Evolutionary conservation across 2,113 vertebrate genomes (phyloP).

Genomic region (Myrmophylax atrothorax): DNA sequence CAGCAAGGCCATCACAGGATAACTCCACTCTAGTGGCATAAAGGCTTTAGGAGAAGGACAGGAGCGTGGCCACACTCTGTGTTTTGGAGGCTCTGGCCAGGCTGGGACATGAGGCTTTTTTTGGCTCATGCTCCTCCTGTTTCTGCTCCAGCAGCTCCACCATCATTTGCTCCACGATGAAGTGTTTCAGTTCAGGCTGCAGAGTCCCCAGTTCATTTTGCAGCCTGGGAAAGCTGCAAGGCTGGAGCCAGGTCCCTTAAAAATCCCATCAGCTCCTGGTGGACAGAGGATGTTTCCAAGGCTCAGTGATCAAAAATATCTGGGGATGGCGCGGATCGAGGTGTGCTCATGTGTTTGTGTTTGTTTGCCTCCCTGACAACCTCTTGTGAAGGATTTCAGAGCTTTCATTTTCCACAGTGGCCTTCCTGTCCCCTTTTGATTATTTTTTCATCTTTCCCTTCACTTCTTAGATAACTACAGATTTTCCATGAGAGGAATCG

Average conservation of each 20-base stretch:
- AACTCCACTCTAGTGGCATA: accelerated
- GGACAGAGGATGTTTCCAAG: not conserved
- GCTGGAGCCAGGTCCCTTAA: not conserved
- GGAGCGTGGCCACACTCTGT: accelerated
- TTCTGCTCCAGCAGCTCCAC: not conserved
- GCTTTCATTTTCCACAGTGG: not conserved
- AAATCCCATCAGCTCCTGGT: not conserved
- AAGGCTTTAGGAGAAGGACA: not conserved
- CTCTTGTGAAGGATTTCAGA: not conserved
- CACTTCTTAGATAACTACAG: not conserved
- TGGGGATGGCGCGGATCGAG: not conserved
- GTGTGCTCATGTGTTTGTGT: accelerated
- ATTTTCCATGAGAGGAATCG: not conserved
- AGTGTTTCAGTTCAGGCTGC: not conserved
- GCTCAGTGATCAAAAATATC: not conserved
- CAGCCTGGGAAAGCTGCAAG: not conserved
- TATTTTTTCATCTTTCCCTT: not conserved
- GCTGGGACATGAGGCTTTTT: not conserved
- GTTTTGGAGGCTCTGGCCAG: not conserved
- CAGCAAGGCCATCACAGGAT: not conserved
- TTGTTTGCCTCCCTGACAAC: slow-evolving; percentile 10
- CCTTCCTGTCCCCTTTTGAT: not conserved
- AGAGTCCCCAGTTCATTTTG: not conserved
- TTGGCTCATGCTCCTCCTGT: accelerated
- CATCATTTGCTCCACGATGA: not conserved